Evolutionary conservation across 2,797 vertebrate species (phyloP).

Genomic region (Orestias chungarensis): DNA sequence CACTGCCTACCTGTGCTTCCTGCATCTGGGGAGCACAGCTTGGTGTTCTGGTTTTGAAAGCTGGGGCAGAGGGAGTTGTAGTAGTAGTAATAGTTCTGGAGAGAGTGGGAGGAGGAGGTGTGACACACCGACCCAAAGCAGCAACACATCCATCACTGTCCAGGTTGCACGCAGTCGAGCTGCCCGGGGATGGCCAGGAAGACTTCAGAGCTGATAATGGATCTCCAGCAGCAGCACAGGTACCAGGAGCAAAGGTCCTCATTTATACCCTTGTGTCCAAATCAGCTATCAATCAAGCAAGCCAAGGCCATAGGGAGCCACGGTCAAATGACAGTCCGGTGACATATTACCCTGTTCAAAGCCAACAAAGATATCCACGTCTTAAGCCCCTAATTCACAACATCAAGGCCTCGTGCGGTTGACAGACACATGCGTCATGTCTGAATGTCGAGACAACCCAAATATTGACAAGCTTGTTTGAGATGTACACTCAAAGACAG

Average conservation of each 20-base stretch:
- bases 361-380: conserved; percentile 61
- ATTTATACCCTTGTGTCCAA: conserved; percentile 69
- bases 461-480: conserved; percentile 51
- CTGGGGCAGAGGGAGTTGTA: conserved; percentile 37
- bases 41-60: conserved; percentile 33
- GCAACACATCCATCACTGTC: conserved; percentile 75
- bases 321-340: conserved; percentile 63
- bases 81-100: conserved; percentile 28
- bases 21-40: conserved; percentile 22
- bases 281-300: conserved; percentile 76
- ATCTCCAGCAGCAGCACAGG: conserved; percentile 49
- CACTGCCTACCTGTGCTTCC: conserved; percentile 15
- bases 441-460: conserved; percentile 44
- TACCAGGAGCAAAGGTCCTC: conserved; percentile 66
- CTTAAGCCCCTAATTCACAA: conserved; percentile 40
- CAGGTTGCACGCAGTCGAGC: conserved; percentile 47
- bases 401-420: conserved; percentile 60
- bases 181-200: conserved; percentile 43
- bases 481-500: conserved; percentile 27
- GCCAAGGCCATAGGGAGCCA: conserved; percentile 68
- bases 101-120: conserved; percentile 46
- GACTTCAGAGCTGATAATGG: conserved; percentile 69
- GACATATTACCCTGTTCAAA: conserved; percentile 69
- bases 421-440: conserved; percentile 66
- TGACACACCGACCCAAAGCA: conserved; percentile 45